phyloP scores from a whole-genome alignment of 2,113 vertebrate genomes.

The Melospiza georgiana region DNA sequence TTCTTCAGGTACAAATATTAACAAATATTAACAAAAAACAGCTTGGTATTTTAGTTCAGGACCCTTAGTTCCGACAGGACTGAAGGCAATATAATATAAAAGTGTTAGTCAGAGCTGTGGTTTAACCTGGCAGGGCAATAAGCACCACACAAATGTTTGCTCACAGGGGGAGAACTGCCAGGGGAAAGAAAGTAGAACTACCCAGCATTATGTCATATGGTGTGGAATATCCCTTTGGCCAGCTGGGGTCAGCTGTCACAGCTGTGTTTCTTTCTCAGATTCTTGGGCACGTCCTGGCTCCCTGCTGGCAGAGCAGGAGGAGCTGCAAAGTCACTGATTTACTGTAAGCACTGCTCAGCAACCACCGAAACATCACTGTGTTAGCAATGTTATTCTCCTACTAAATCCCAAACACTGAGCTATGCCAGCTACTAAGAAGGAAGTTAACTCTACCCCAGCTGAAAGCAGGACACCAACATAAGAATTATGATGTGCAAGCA shows the following conservation, averaged over 20 bases:
- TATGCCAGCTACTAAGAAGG: neutral
- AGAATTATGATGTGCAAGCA: neutral
- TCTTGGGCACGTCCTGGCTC: neutral
- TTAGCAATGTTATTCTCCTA: neutral
- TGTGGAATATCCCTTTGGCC: neutral
- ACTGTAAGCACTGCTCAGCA: neutral
- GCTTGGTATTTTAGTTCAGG: neutral
- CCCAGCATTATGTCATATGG: neutral
- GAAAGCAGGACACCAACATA: neutral
- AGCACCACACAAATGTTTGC: neutral
- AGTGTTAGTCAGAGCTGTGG: neutral
- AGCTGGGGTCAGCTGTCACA: neutral
- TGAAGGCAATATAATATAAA: neutral
- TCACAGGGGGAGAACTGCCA: rapidly evolving
- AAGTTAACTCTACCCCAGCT: neutral
- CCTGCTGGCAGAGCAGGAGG: neutral
- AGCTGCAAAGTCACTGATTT: neutral
- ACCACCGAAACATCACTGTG: neutral
- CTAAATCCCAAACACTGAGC: neutral
- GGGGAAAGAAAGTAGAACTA: neutral
- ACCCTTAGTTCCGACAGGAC: neutral
- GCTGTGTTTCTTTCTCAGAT: neutral
- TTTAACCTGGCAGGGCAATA: neutral
- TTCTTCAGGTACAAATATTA: neutral
- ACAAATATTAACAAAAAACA: neutral